Percentiles rank a stretch among this genome's conserved stretches.
Evolutionary conservation across 2,113 vertebrate species (phyloP).

Genomic region (Lamprotornis superbus): DNA sequence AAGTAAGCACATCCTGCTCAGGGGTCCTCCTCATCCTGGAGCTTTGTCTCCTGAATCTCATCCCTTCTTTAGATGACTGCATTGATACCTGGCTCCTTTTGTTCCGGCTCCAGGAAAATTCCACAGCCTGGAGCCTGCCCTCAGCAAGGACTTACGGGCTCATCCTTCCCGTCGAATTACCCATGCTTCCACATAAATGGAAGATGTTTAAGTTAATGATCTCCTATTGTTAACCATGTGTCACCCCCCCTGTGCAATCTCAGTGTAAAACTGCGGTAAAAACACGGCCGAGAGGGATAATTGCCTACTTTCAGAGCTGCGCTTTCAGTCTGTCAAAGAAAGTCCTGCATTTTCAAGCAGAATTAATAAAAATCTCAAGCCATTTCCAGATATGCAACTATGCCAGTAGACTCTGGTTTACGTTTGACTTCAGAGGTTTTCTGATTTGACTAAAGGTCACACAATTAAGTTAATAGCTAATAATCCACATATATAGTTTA

Average conservation of each 20-base stretch:
- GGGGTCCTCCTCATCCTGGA: neutral
- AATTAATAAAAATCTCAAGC: neutral
- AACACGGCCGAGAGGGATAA: neutral
- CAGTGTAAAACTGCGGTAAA: neutral
- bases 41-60: neutral
- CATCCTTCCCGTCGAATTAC: neutral
- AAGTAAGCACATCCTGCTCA: neutral
- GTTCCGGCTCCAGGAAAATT: neutral
- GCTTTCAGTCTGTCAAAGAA: neutral
- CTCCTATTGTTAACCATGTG: conserved; percentile 36
- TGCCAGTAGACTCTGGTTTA: neutral
- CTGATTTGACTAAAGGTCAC: neutral
- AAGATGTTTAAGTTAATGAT: conserved; percentile 37
- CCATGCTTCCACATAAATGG: neutral
- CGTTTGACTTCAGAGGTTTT: neutral
- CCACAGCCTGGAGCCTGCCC: neutral
- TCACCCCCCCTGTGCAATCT: neutral
- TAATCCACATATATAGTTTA: neutral
- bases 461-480: conserved; percentile 9
- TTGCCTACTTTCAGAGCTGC: neutral
- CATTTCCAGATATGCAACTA: neutral
- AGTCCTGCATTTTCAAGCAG: neutral
- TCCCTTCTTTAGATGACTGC: neutral
- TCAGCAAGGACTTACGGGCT: neutral
- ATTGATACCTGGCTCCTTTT: conserved; percentile 25